A percentile compares a stretch with the other conserved stretches of the same genome.
Evolutionary conservation across 2,888 invertebrate genomes (phyloP).

Genomic region (Smittia sp.): DNA sequence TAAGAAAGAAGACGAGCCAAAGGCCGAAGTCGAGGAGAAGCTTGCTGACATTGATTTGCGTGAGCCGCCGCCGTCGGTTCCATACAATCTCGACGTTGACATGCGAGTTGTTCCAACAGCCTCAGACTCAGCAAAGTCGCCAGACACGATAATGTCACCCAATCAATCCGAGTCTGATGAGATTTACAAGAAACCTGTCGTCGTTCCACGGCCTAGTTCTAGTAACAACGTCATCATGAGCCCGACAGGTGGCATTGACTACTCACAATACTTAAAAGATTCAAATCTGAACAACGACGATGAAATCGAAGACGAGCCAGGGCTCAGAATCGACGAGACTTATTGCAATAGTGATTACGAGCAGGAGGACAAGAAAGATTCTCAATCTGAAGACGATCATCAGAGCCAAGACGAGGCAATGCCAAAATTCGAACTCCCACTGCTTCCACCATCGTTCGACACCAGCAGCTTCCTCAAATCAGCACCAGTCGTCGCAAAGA

Average conservation of each 20-base stretch:
- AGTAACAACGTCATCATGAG: slow-evolving; percentile 14
- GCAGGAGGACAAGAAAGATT: slow-evolving; percentile 35
- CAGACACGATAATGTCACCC: slow-evolving; percentile 41
- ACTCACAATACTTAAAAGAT: slow-evolving; percentile 53
- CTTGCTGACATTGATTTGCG: slow-evolving; percentile 44
- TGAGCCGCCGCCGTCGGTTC: slow-evolving; percentile 1
- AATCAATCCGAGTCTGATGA: slow-evolving; percentile 35
- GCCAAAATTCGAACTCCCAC: slow-evolving; percentile 13
- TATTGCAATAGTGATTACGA: slow-evolving; percentile 55
- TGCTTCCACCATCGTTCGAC: slow-evolving; percentile 40
- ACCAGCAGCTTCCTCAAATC: slow-evolving; percentile 42
- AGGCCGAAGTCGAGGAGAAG: slow-evolving; percentile 45
- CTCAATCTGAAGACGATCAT: slow-evolving; percentile 27
- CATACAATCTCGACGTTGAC: slow-evolving; percentile 46
- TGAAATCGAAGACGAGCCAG: slow-evolving; percentile 49
- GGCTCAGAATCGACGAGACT: slow-evolving; percentile 59
- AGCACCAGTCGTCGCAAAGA: slow-evolving; percentile 19
- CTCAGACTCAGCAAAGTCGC: slow-evolving; percentile 41
- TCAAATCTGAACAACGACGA: slow-evolving; percentile 54
- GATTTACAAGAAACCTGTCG: neutral
- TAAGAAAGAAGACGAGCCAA: neutral
- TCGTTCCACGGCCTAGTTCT: neutral
- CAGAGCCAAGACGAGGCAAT: slow-evolving; percentile 9
- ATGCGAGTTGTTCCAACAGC: slow-evolving; percentile 47
- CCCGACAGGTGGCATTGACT: slow-evolving; percentile 47